phyloP scores from a whole-genome alignment of 2,113 vertebrate genomes.

The Elgaria multicarinata region DNA sequence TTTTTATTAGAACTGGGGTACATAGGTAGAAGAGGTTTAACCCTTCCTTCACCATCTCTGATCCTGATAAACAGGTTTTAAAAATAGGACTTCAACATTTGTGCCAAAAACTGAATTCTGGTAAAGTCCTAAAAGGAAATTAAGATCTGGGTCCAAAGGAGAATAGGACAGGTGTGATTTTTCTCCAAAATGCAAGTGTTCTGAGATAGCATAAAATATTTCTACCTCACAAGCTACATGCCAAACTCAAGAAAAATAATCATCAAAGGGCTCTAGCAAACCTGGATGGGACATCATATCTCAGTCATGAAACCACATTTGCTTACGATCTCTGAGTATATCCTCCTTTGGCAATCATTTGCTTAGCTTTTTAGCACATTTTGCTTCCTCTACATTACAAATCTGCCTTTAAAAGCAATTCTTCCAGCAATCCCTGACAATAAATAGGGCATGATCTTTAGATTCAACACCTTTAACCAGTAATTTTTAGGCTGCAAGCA shows the following conservation, averaged over 20 bases:
- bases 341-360: no score
- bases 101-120: no score
- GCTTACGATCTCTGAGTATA: not conserved
- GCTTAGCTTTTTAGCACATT: not conserved
- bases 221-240: not conserved
- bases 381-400: not conserved
- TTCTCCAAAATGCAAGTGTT: not conserved
- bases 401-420: not conserved
- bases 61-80: no score
- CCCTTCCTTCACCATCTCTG: no score
- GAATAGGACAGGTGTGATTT: not conserved
- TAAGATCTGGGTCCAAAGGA: no score
- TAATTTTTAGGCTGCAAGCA: slow-evolving; percentile 26
- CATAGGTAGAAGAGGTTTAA: no score
- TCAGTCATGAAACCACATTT: not conserved
- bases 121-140: no score
- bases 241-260: not conserved
- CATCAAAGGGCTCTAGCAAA: not conserved
- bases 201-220: not conserved
- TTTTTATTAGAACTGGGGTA: no score
- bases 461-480: slow-evolving; percentile 32
- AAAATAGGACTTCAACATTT: no score
- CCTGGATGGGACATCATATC: no score
- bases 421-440: not conserved
- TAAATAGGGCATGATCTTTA: slow-evolving; percentile 18